Evolutionary conservation across 2,888 invertebrate species (phyloP).

Genomic region (Steinernema carpocapsae): DNA sequence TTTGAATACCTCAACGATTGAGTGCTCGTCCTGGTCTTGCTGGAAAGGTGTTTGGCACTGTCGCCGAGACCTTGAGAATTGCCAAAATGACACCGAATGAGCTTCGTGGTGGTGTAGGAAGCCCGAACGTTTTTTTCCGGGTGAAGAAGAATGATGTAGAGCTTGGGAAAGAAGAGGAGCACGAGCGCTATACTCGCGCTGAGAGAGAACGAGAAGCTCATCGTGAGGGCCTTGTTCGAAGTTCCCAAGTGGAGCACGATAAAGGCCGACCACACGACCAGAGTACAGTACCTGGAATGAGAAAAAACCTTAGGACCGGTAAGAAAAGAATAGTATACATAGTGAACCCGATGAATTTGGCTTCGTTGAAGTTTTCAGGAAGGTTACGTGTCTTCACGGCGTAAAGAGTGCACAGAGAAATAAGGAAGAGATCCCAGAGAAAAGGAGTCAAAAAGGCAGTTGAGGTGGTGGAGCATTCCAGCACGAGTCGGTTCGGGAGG

Average conservation of each 20-base stretch:
- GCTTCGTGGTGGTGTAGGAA: slow-evolving; percentile 79
- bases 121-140: slow-evolving; percentile 81
- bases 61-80: slow-evolving; percentile 64
- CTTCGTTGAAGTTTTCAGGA: slow-evolving; percentile 96
- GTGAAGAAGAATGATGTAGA: slow-evolving; percentile 79
- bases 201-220: slow-evolving; percentile 79
- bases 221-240: slow-evolving; percentile 70
- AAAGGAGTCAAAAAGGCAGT: slow-evolving; percentile 82
- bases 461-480: slow-evolving; percentile 73
- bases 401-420: slow-evolving; percentile 87
- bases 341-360: slow-evolving; percentile 79
- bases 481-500: slow-evolving; percentile 51
- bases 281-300: slow-evolving; percentile 67
- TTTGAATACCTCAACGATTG: slow-evolving; percentile 58
- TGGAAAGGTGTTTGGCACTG: slow-evolving; percentile 56
- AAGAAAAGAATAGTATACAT: slow-evolving; percentile 84
- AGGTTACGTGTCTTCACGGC: slow-evolving; percentile 93
- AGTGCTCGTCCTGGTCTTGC: slow-evolving; percentile 62
- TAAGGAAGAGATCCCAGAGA: slow-evolving; percentile 78
- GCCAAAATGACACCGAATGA: slow-evolving; percentile 73
- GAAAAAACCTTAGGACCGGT: not conserved
- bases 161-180: slow-evolving; percentile 79
- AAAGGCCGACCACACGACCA: slow-evolving; percentile 85
- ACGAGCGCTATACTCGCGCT: slow-evolving; percentile 79
- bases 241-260: slow-evolving; percentile 94